A percentile compares a stretch with the other conserved stretches of the same genome.
Conservation (phyloP, 2,113 vertebrate species). For the Lepidothrix coronata region DNA sequence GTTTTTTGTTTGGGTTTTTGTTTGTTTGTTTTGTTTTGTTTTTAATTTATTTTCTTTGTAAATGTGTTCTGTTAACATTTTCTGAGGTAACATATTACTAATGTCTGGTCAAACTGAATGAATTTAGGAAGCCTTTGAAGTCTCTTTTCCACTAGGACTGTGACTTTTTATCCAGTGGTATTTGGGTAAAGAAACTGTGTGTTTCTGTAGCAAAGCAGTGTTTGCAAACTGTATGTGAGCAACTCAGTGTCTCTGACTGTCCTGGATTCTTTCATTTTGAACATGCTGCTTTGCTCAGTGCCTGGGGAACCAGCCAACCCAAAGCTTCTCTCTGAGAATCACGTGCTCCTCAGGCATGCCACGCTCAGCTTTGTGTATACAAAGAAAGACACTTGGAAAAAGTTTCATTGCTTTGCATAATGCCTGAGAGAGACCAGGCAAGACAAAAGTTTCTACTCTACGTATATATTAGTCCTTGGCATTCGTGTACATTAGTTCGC, state of each 20-base stretch:
- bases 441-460: background rate
- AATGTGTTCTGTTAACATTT: background rate
- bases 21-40: background rate
- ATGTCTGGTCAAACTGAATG: background rate
- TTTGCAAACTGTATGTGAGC: background rate
- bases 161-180: background rate
- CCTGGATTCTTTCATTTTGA: background rate
- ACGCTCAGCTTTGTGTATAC: background rate
- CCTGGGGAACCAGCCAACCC: background rate
- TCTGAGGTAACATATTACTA: background rate
- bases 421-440: background rate
- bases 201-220: background rate
- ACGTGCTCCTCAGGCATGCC: background rate
- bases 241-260: background rate
- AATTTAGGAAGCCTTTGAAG: background rate
- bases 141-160: background rate
- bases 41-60: background rate
- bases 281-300: background rate
- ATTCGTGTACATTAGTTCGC: background rate
- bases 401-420: background rate
- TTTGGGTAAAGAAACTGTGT: background rate
- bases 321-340: background rate
- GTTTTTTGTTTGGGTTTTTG: background rate
- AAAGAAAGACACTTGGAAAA: background rate
- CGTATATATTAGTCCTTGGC: background rate